Evolutionary conservation across 2,113 vertebrate species (phyloP).

Genomic region (Pteropus alecto): DNA sequence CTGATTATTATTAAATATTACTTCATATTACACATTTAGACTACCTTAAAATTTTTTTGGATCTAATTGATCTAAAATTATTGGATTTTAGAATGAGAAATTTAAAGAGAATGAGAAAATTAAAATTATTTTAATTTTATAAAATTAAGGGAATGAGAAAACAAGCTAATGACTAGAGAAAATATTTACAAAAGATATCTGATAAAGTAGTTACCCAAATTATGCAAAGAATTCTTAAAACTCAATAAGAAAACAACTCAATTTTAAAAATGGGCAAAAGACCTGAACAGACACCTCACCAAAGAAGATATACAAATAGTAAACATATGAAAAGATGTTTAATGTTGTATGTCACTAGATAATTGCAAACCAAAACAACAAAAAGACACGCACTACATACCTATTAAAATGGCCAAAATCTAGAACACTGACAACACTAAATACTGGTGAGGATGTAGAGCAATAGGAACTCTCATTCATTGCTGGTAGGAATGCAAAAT

Average conservation of each 20-base stretch:
- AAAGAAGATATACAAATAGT: background rate
- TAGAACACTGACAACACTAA: background rate
- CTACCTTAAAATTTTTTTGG: background rate
- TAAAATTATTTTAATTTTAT: background rate
- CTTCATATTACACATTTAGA: background rate
- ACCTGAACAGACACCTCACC: background rate
- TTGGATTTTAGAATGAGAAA: background rate
- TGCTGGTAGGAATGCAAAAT: background rate
- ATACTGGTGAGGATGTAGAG: background rate
- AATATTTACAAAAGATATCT: background rate
- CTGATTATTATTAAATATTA: background rate
- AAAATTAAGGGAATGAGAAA: background rate
- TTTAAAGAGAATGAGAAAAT: background rate
- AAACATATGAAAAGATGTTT: background rate
- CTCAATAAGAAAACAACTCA: background rate
- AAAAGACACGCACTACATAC: background rate
- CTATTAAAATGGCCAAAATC: background rate
- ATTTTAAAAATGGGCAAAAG: background rate
- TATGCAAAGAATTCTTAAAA: background rate
- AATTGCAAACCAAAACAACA: background rate
- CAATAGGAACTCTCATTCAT: background rate
- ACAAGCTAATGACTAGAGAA: background rate
- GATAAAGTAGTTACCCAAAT: background rate
- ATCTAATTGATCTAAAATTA: background rate
- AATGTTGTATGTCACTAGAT: background rate